Evolutionary conservation across 2,113 vertebrate species (phyloP), one percentile per base, ranked within the genome.

Genomic region (Perca schrenkii): DNA sequence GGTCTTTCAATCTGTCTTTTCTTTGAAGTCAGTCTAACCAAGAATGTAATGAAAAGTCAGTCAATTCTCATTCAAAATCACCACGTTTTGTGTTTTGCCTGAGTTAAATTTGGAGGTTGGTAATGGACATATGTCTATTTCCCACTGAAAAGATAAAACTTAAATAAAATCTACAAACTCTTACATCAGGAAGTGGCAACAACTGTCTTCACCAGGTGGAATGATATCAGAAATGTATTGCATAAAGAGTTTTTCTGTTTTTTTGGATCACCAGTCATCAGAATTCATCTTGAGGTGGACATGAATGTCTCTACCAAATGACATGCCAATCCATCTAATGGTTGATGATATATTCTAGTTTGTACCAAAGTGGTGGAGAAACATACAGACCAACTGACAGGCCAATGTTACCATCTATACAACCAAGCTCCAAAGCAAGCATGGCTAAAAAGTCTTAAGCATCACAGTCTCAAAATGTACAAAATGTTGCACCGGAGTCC

Each of bases 1-100:
- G 28, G 17, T 31, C 28, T 66, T 83, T 75, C 7, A 66, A 54
- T 61, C 53, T 74, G 31, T 25, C 34, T 54, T 56, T 61, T 57
- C 19, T 64, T 58, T 57, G 3, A 79, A 77, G 21, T 53, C 21
- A 52, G 17, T 52, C 15, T 3, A 8, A 47, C 28, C 22, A 46
- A 47, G 8, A 17, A 63, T 52, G 36, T 21, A 34, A 25, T 66
- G 7, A 77, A 70, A 52, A 25, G 8, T 61, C 47, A 25, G 1
- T 17, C 34, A 73, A 4, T 50, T 43, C 22, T 79, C 43, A 31
- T 56, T 67, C 8, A n/a, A 47, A 66, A 80, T 65, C 53, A 60
- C 21, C 22, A 19, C 25, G 7, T 61, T 15, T 43, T 36, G 2
- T 66, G 13, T 43, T 46, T 73, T 40, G 2, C 15, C 4, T 10